phyloP scores from a whole-genome alignment of 2,888 invertebrate genomes.

The Amphimallon solstitiale region DNA sequence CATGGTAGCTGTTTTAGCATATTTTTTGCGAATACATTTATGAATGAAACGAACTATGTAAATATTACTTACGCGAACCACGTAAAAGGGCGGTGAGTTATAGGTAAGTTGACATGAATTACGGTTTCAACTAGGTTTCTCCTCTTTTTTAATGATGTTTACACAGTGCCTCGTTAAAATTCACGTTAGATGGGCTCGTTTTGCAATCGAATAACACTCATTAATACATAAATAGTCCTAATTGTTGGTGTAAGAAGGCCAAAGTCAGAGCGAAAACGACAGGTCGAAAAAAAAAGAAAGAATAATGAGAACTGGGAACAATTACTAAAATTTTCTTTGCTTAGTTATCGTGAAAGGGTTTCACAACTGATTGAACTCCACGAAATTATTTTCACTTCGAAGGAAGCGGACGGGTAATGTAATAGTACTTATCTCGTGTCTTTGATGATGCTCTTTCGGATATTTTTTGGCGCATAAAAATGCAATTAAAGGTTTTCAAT shows the following conservation, averaged over 20 bases:
- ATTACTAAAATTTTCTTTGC: not conserved
- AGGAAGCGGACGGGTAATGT: not conserved
- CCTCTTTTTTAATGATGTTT: slow-evolving; percentile 28
- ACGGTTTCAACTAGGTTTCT: not conserved
- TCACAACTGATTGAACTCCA: not conserved
- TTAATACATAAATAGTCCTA: slow-evolving; percentile 14
- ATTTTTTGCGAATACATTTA: too few relatives aligned
- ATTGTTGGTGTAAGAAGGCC: not conserved
- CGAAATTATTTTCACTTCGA: not conserved
- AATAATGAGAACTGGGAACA: not conserved
- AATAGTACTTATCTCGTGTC: not conserved
- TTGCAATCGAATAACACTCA: slow-evolving; percentile 2
- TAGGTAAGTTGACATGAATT: too few relatives aligned
- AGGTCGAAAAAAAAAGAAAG: not conserved
- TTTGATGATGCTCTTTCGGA: not conserved
- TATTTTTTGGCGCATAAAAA: too few relatives aligned
- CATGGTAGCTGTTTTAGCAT: too few relatives aligned
- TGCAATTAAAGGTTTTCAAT: not conserved
- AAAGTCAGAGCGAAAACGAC: not conserved
- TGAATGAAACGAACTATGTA: too few relatives aligned
- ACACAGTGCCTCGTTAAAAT: slow-evolving; percentile 9
- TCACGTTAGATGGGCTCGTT: not conserved
- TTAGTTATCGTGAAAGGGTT: not conserved
- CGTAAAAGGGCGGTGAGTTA: too few relatives aligned
- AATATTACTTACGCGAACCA: too few relatives aligned